Evolutionary conservation across 2,113 vertebrate species (phyloP).

Genomic region (Psittacus erithacus): DNA sequence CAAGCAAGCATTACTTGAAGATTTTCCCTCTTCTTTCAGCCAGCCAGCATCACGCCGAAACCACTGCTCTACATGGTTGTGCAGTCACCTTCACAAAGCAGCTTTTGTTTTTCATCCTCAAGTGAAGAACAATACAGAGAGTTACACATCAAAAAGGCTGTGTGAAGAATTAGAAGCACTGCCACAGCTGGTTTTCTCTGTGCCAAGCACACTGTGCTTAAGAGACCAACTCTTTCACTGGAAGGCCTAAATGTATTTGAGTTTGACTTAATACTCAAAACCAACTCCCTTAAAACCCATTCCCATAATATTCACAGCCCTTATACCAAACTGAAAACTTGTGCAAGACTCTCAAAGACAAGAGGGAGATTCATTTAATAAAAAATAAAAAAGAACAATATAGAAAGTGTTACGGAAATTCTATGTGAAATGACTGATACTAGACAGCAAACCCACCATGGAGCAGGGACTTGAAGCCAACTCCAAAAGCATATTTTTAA

Average conservation of each 20-base stretch:
- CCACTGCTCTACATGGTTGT: background rate
- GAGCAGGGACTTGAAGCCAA: background rate
- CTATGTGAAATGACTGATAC: background rate
- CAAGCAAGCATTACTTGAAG: slow-evolving; percentile 42
- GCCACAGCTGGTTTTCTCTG: background rate
- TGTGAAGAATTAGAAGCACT: background rate
- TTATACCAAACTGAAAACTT: background rate
- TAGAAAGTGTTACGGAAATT: too few species aligned
- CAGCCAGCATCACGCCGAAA: background rate
- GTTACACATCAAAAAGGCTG: background rate
- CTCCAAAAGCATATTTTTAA: background rate
- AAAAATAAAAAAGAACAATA: background rate
- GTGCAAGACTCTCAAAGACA: background rate
- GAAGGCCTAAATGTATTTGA: background rate
- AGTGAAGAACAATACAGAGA: background rate
- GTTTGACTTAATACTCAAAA: background rate
- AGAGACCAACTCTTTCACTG: background rate
- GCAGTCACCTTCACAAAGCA: background rate
- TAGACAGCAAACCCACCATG: background rate
- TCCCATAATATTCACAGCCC: background rate
- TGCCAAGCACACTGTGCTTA: background rate
- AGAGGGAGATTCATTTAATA: background rate
- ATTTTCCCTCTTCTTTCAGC: background rate
- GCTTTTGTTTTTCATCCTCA: background rate
- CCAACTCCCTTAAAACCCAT: background rate